A percentile compares a stretch with the other conserved stretches of the same genome.
Evolutionary conservation across 2,797 vertebrate genomes (phyloP).

Genomic region (Pelochelys cantorii): DNA sequence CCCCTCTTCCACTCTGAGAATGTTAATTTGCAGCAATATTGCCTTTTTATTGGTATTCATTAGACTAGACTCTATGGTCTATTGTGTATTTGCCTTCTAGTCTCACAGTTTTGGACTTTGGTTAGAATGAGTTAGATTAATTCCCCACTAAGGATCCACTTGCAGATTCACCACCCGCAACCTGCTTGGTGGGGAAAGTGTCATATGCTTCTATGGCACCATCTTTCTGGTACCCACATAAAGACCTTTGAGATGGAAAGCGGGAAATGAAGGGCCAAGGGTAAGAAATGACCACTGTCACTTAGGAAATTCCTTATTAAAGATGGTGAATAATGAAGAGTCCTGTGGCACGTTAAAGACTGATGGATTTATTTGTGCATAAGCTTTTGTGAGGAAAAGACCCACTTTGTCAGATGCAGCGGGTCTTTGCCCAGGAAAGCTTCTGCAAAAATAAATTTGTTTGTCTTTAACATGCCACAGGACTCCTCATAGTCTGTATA

Average conservation of each 20-base stretch:
- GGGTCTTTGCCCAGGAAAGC: too few relatives aligned
- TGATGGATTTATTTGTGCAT: too few relatives aligned
- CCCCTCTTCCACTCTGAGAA: neutral
- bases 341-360: too few relatives aligned
- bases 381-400: too few relatives aligned
- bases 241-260: neutral
- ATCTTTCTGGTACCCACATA: neutral
- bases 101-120: neutral
- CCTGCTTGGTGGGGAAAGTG: rapidly evolving
- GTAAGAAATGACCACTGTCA: too few relatives aligned
- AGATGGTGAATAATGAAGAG: neutral
- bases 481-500: too few relatives aligned
- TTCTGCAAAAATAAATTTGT: too few relatives aligned
- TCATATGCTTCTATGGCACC: neutral
- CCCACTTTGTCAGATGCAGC: too few relatives aligned
- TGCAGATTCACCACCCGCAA: neutral
- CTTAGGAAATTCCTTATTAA: rapidly evolving
- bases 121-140: neutral
- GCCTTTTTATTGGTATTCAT: neutral
- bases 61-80: neutral
- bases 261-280: rapidly evolving
- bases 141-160: neutral
- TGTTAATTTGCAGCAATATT: neutral
- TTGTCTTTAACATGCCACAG: too few relatives aligned
- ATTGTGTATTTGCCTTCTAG: neutral